A percentile compares a stretch with the other conserved stretches of the same genome.
Evolutionary conservation across 2,888 invertebrate species (phyloP).

Genomic region (Prenolepis imparis): DNA sequence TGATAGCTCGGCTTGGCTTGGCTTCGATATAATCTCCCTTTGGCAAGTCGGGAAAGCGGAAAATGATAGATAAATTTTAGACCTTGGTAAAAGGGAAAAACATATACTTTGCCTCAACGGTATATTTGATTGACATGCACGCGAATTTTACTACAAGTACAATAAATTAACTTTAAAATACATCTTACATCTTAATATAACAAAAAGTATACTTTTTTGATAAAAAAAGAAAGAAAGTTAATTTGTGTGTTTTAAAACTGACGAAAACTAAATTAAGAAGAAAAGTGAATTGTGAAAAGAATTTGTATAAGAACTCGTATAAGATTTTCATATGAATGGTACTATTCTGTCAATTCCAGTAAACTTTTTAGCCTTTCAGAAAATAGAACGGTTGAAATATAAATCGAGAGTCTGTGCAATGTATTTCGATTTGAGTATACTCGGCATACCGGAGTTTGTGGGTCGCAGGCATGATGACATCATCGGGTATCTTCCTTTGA

Average conservation of each 20-base stretch:
- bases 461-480: constrained; percentile 45
- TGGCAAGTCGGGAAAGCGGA: constrained; percentile 37
- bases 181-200: background rate
- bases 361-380: background rate
- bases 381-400: background rate
- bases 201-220: background rate
- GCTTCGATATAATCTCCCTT: constrained; percentile 49
- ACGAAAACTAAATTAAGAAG: background rate
- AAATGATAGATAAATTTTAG: constrained; percentile 55
- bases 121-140: background rate
- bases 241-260: background rate
- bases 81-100: constrained; percentile 3
- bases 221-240: background rate
- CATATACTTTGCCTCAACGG: constrained; percentile 23
- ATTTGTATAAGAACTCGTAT: background rate
- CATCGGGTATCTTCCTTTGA: constrained; percentile 48
- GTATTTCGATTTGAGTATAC: background rate
- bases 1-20: constrained; percentile 47
- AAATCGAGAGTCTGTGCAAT: background rate
- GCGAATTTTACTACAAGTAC: background rate
- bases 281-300: background rate
- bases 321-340: background rate
- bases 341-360: background rate
- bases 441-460: constrained; percentile 29
- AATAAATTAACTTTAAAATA: background rate